Conservation (phyloP, 2,888 invertebrate genomes). For the Crematogaster levior region DNA sequence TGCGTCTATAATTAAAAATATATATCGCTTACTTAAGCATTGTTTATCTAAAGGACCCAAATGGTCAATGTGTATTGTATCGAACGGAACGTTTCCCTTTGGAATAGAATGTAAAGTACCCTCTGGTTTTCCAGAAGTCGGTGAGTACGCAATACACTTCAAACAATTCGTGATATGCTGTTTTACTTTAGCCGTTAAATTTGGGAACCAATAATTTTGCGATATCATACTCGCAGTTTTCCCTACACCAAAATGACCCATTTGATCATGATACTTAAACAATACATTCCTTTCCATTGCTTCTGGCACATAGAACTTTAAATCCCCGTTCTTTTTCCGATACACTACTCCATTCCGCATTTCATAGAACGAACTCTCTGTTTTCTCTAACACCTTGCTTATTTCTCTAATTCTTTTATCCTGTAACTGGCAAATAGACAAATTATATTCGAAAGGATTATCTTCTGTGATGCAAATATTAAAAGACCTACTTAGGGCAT, state of each 20-base stretch:
- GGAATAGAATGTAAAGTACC: too few relatives aligned
- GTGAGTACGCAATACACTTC: too few relatives aligned
- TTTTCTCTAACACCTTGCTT: neutral
- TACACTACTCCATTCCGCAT: constrained; percentile 58
- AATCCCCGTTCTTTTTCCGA: constrained; percentile 44
- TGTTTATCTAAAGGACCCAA: too few relatives aligned
- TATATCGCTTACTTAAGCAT: too few relatives aligned
- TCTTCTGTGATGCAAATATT: neutral
- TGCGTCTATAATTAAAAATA: too few relatives aligned
- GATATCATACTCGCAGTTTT: constrained; percentile 57
- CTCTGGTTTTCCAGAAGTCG: too few relatives aligned
- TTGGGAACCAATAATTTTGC: constrained; percentile 63
- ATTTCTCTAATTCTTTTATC: neutral
- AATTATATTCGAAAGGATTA: neutral
- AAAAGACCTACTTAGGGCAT: neutral
- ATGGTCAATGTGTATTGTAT: too few relatives aligned
- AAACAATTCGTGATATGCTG: too few relatives aligned
- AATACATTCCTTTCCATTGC: constrained; percentile 61
- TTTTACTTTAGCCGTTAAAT: too few relatives aligned
- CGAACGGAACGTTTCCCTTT: too few relatives aligned
- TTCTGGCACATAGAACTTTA: constrained; percentile 63
- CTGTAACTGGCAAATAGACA: neutral
- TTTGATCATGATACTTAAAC: constrained; percentile 61
- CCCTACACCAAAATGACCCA: constrained; percentile 60
- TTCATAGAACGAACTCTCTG: neutral